Evolutionary conservation across 2,797 vertebrate genomes (phyloP), one percentile per base, ranked within the genome.

Genomic region (Cyclopterus lumpus): DNA sequence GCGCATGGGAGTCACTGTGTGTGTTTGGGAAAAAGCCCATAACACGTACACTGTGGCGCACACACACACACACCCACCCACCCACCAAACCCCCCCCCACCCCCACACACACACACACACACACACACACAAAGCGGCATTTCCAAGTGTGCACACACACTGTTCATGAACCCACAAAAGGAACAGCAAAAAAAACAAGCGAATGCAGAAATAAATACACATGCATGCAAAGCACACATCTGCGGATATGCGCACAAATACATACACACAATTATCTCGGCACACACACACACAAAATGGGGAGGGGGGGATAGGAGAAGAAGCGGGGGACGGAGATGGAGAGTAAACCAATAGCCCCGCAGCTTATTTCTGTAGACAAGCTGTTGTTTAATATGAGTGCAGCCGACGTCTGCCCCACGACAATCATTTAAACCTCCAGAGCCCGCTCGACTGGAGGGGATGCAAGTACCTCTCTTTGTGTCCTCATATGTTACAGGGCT

Each of bases 1-100:
- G 89, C 96, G 95, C 95, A 95, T 94, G 96, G 96, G 95, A 96
- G 94, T 94, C 92, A 95, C 95, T 96, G 94, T 95, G 95, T 95
- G 95, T 77, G 61, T 95, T 95, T 94, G 95, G 22, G 93, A 94
- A 93, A 96, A 93, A 95, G 88, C 34, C 53, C 68, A 66, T 64
- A 75, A 65, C 46, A 58, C 38, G 6, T 36, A 65, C 75, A 67
- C 75, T 73, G 38, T 73, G 80, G 75, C 24, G 22, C 4, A 0
- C 51, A 59, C 44, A 18, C 61, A 71, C 38, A 22, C 32, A 70
- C 36, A 59, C 32, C 59, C 18, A 32, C 42, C 51, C 60, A 59
- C 40, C 22, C 24, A n/a, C 20, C n/a, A n/a, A n/a, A 49, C 46
- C 51, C 42, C 46, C 42, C 44, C 28, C 22, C 6, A 1, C 51